phyloP scores from a whole-genome alignment of 2,888 invertebrate species.

The Psylliodes chrysocephalus region DNA sequence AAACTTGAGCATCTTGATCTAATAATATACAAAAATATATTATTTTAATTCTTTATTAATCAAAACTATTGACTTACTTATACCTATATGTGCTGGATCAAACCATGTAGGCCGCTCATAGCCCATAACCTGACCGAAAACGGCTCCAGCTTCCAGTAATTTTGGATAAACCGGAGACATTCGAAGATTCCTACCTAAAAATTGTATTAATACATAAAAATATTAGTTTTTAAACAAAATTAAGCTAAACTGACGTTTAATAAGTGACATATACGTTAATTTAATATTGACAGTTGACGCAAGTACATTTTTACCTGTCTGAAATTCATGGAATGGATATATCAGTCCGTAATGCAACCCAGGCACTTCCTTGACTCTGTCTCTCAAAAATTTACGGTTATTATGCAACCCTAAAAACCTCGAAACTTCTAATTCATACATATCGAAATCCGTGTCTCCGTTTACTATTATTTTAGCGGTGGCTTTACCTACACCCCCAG shows the following conservation, averaged over 20 bases:
- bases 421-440: slow-evolving; percentile 73
- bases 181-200: slow-evolving; percentile 70
- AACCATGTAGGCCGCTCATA: slow-evolving; percentile 79
- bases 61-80: no score
- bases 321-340: no score
- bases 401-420: slow-evolving; percentile 75
- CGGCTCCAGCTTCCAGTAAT: slow-evolving; percentile 72
- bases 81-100: slow-evolving; percentile 68
- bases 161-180: slow-evolving; percentile 77
- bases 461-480: slow-evolving; percentile 77
- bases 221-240: slow-evolving; percentile 72
- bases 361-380: slow-evolving; percentile 73
- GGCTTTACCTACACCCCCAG: slow-evolving; percentile 76
- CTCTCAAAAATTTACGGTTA: slow-evolving; percentile 70
- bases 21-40: not conserved
- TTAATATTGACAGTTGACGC: not conserved
- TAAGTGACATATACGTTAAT: not conserved
- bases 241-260: slow-evolving; percentile 68
- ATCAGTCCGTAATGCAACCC: no score
- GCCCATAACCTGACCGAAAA: slow-evolving; percentile 77
- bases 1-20: no score
- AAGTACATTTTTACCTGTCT: slow-evolving; percentile 57
- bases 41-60: slow-evolving; percentile 14
- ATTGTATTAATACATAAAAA: slow-evolving; percentile 69
- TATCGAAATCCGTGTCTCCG: slow-evolving; percentile 71